A percentile compares a stretch with the other conserved stretches of the same genome.
Evolutionary conservation across 2,113 vertebrate genomes (phyloP).

Genomic region (Crotalus tigris): DNA sequence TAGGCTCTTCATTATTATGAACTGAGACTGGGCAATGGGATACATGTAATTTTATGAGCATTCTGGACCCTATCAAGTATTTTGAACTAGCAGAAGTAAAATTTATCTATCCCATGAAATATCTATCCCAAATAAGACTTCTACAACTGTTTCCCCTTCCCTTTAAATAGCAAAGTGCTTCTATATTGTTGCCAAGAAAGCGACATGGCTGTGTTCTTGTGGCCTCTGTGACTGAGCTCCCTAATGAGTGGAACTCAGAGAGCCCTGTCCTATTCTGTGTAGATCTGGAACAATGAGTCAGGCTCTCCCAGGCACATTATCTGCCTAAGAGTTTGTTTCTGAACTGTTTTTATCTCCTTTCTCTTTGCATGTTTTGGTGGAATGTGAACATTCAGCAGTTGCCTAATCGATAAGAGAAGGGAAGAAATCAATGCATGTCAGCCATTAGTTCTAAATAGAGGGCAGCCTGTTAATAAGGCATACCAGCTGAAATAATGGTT

Average conservation of each 20-base stretch:
- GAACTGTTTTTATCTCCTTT: conserved; percentile 47
- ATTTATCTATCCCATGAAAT: not conserved
- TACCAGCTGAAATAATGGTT: conserved; percentile 36
- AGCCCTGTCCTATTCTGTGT: not conserved
- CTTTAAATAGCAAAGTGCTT: not conserved
- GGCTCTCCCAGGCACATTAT: conserved; percentile 32
- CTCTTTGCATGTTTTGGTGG: conserved; percentile 54
- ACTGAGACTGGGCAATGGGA: not conserved
- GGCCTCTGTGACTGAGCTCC: not conserved
- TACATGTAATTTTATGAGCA: not conserved
- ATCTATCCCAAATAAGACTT: not conserved
- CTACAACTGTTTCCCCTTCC: not conserved
- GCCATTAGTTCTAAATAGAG: conserved; percentile 63
- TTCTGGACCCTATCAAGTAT: not conserved
- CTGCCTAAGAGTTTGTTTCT: conserved; percentile 20
- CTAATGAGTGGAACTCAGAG: conserved; percentile 9
- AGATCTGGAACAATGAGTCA: not conserved
- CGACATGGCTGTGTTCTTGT: not conserved
- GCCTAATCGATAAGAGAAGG: conserved; percentile 62
- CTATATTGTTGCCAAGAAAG: not conserved
- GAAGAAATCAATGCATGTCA: conserved; percentile 63
- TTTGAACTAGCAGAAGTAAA: not conserved
- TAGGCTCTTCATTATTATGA: not conserved
- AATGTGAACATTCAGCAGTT: conserved; percentile 52
- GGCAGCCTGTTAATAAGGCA: conserved; percentile 54